Evolutionary conservation across 2,888 invertebrate genomes (phyloP), one percentile per base, ranked within the genome.

Genomic region (Willowsia nigromaculata): DNA sequence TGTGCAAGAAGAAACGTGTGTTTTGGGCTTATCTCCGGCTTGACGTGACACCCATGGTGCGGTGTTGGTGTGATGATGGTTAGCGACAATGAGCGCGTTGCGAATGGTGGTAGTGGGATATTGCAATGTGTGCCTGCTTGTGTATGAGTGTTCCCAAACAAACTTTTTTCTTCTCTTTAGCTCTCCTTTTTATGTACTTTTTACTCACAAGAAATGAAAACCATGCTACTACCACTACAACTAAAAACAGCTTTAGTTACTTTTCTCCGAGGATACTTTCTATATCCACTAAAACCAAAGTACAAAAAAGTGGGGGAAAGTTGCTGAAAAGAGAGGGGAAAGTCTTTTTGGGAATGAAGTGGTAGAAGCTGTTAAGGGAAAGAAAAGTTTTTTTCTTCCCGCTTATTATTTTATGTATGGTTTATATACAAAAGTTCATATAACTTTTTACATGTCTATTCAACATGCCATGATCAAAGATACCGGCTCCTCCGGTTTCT

Each of bases 31-130:
- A 86, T 86, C 86, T 65, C 68, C 27, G 65, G 37, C 40, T 59
- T 80, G 65, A 62, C 65, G 78, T 86, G 86, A 86, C 86, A 86
- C 78, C 78, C 56, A 53, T 68, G 74, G 62, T n/a, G 62, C 37
- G 80, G 37, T 62, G 65, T 30, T 40, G 25, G 27, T 43, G 47
- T 47, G 85, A 76, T 76, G 85, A 50, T 68, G 83, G 27, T 25
- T n/a, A 50, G 37, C 11, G 84, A 53, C 53, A 37, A 68, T 68
- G 47, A 47, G 25, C 13, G 25, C 25, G 27, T 33, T 25, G 78
- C 30, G 43, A 30, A 40, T 43, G 33, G 53, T 65, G 37, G 11
- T 50, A 30, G 47, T 62, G 62, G 74, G 40, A 40, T n/a, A 76
- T 33, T 15, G 68, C 37, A 37, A 40, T 40, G 40, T 33, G 37